Percentiles rank a stretch among this genome's conserved stretches.
Conservation (phyloP, 1,140 invertebrate species). For the Palaemon carinicauda region DNA sequence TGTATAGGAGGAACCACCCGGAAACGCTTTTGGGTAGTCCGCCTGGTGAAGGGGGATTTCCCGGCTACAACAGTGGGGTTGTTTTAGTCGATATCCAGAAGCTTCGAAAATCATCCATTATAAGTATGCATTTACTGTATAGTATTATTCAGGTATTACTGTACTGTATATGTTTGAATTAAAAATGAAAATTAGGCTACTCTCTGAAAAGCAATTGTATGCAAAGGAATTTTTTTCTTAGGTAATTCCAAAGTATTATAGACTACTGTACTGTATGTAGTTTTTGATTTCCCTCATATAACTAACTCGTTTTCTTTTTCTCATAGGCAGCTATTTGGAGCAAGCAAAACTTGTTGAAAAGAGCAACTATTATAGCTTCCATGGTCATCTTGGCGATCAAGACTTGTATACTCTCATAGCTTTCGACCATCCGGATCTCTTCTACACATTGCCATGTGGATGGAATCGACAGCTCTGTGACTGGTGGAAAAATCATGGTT, state of each 20-base stretch:
- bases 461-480: constrained; percentile 87
- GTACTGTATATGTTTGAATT: too few relatives aligned
- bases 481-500: constrained; percentile 85
- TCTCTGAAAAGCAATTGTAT: too few relatives aligned
- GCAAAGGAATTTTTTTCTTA: too few relatives aligned
- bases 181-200: too few relatives aligned
- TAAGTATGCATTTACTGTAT: neutral
- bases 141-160: constrained; percentile 67
- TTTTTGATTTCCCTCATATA: too few relatives aligned
- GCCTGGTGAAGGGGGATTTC: constrained; percentile 71
- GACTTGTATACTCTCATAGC: constrained; percentile 84
- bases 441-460: constrained; percentile 79
- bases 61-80: constrained; percentile 85
- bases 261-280: too few relatives aligned
- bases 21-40: constrained; percentile 72
- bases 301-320: too few relatives aligned
- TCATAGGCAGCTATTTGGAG: constrained; percentile 44
- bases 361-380: constrained; percentile 74
- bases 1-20: constrained; percentile 73
- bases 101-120: constrained; percentile 71
- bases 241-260: too few relatives aligned
- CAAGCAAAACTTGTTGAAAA: constrained; percentile 70
- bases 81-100: constrained; percentile 77
- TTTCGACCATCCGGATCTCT: constrained; percentile 77
- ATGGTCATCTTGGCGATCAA: constrained; percentile 87